These are phyloP conservation scores for Ophonus ardosiacus DNA, from an alignment of 2,888 invertebrate genomes.

Conservation along the genomic window DNA sequence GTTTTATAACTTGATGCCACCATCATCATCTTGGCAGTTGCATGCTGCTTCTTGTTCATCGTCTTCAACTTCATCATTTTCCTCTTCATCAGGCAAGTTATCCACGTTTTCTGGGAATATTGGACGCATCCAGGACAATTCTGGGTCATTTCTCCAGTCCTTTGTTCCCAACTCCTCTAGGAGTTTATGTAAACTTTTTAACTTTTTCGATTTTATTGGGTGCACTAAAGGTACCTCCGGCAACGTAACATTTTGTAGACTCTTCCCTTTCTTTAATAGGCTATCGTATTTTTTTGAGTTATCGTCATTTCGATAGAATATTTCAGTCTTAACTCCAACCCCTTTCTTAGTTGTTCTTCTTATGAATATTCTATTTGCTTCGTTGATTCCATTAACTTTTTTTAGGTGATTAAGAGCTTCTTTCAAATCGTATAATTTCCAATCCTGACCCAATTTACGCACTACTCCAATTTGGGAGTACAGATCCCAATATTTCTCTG, in stretches of 20 bases:
- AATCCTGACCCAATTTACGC: conserved; percentile 33
- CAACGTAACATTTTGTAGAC: background rate
- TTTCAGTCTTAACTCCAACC: conserved; percentile 6
- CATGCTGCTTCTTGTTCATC: background rate
- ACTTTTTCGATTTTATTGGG: background rate
- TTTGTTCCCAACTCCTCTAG: background rate
- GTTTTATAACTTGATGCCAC: too few relatives aligned
- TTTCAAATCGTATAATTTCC: conserved; percentile 36
- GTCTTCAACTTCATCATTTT: conserved; percentile 1
- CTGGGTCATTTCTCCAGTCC: background rate
- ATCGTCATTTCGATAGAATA: background rate
- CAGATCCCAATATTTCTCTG: background rate
- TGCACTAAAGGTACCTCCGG: background rate
- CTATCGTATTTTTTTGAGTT: too few relatives aligned
- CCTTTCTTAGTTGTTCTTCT: conserved; percentile 33
- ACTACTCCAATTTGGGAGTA: conserved; percentile 39
- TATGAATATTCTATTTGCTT: conserved; percentile 44
- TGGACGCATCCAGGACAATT: conserved; percentile 1
- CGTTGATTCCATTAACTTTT: conserved; percentile 41
- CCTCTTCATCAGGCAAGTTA: conserved; percentile 4
- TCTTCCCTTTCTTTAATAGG: background rate
- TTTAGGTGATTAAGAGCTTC: conserved; percentile 9
- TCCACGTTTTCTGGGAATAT: background rate
- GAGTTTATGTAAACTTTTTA: too few relatives aligned
- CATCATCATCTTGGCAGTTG: conserved; percentile 2